phyloP scores from a whole-genome alignment of 35 echinoderm and acorn worm genomes.

The Holothuria glaberrima region DNA sequence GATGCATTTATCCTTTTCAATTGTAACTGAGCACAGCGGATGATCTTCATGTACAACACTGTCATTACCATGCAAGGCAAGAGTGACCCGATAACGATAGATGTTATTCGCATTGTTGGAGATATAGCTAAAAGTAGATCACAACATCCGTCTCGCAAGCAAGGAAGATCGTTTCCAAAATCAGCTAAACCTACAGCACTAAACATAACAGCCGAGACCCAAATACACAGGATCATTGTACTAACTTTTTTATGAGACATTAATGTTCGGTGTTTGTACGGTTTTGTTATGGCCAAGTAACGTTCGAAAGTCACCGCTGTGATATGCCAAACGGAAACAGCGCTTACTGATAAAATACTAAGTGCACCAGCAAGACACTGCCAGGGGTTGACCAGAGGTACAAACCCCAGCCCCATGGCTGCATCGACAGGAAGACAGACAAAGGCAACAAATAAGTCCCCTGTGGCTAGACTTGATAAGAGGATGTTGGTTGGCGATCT shows the following conservation, averaged over 20 bases:
- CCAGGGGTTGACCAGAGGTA: too few relatives aligned
- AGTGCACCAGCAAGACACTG: too few relatives aligned
- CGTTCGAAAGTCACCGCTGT: slow-evolving; percentile 22
- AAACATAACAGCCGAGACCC: too few relatives aligned
- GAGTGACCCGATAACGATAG: neutral
- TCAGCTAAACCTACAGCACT: too few relatives aligned
- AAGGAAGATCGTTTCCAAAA: slow-evolving; percentile 10
- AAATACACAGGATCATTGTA: neutral
- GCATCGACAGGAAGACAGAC: too few relatives aligned
- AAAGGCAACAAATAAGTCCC: too few relatives aligned
- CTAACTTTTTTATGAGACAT: neutral
- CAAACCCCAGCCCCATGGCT: too few relatives aligned
- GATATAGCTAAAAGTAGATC: neutral
- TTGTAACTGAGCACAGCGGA: neutral
- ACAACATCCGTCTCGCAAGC: slow-evolving; percentile 9
- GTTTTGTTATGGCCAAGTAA: slow-evolving; percentile 3
- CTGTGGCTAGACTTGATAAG: too few relatives aligned
- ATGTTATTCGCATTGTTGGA: neutral
- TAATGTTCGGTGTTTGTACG: neutral
- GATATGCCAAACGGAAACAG: slow-evolving; percentile 18
- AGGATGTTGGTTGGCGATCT: too few relatives aligned
- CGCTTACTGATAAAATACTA: too few relatives aligned
- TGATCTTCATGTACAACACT: neutral
- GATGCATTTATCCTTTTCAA: slow-evolving; percentile 12
- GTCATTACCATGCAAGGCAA: slow-evolving; percentile 23